phyloP scores from a whole-genome alignment of 2,797 vertebrate genomes.

The Lateolabrax maculatus region DNA sequence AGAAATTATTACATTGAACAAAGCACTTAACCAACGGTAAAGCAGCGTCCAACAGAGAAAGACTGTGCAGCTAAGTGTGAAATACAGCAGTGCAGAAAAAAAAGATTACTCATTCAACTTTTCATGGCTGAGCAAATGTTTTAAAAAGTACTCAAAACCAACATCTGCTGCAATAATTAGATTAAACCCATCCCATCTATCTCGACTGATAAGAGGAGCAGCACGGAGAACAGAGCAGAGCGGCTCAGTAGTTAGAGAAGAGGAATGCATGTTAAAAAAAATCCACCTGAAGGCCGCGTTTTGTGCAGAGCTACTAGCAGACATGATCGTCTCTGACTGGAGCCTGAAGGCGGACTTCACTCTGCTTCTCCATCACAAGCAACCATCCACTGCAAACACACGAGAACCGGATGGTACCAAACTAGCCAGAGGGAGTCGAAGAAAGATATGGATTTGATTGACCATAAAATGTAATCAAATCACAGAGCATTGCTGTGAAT shows the following conservation, averaged over 20 bases:
- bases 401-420: neutral
- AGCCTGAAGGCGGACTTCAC: constrained; percentile 47
- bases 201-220: constrained; percentile 39
- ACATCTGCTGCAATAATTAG: constrained; percentile 78
- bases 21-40: constrained; percentile 27
- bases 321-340: constrained; percentile 68
- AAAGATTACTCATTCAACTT: constrained; percentile 37
- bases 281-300: constrained; percentile 47
- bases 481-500: neutral
- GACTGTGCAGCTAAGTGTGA: constrained; percentile 57
- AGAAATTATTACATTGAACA: constrained; percentile 32
- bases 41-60: constrained; percentile 13
- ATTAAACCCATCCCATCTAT: constrained; percentile 65
- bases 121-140: constrained; percentile 57
- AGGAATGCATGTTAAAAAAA: constrained; percentile 38
- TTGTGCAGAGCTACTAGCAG: constrained; percentile 50
- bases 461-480: neutral
- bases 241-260: constrained; percentile 5
- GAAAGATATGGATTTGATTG: neutral
- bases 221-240: constrained; percentile 21
- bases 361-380: constrained; percentile 48
- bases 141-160: constrained; percentile 47
- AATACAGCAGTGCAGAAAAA: constrained; percentile 33
- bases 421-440: constrained; percentile 1
- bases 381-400: constrained; percentile 2